Evolutionary conservation across 1,140 invertebrate species (phyloP).

Genomic region (Drosophila ercepeae): DNA sequence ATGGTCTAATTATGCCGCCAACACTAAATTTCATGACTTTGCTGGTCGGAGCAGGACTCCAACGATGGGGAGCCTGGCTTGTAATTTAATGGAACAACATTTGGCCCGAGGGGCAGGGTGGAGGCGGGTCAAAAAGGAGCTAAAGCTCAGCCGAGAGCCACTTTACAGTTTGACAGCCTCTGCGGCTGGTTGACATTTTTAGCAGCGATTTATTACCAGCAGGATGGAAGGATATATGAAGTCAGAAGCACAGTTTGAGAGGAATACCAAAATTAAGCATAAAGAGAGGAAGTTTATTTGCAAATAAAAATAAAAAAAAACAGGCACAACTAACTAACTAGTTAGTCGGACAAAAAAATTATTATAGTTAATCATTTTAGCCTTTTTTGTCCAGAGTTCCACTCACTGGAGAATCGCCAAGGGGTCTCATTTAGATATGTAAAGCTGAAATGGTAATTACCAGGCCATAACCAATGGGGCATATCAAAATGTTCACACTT

Average conservation of each 20-base stretch:
- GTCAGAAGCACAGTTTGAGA: slow-evolving; percentile 12
- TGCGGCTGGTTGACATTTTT: slow-evolving; percentile 22
- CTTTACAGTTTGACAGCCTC: slow-evolving; percentile 52
- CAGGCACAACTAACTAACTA: no score
- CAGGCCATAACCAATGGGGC: slow-evolving; percentile 50
- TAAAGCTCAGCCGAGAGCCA: slow-evolving; percentile 28
- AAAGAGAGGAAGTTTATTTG: neutral
- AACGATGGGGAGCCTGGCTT: slow-evolving; percentile 18
- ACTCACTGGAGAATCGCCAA: slow-evolving; percentile 14
- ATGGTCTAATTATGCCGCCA: slow-evolving; percentile 83
- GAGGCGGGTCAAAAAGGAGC: slow-evolving; percentile 5
- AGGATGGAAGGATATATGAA: neutral
- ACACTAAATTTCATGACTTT: slow-evolving; percentile 81
- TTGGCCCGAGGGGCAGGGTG: slow-evolving; percentile 41
- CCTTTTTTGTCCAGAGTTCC: neutral
- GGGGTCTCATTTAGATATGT: slow-evolving; percentile 26
- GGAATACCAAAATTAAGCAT: neutral
- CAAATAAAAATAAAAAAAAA: neutral
- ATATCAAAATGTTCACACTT: slow-evolving; percentile 70
- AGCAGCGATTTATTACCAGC: slow-evolving; percentile 27
- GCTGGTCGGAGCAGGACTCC: no score
- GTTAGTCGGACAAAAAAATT: neutral
- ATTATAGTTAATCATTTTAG: neutral
- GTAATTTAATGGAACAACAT: slow-evolving; percentile 79
- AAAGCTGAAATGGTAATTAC: slow-evolving; percentile 24